These are phyloP conservation scores for Bombus sibiricus DNA, from an alignment of 1,140 invertebrate species.

Conservation along the genomic window DNA sequence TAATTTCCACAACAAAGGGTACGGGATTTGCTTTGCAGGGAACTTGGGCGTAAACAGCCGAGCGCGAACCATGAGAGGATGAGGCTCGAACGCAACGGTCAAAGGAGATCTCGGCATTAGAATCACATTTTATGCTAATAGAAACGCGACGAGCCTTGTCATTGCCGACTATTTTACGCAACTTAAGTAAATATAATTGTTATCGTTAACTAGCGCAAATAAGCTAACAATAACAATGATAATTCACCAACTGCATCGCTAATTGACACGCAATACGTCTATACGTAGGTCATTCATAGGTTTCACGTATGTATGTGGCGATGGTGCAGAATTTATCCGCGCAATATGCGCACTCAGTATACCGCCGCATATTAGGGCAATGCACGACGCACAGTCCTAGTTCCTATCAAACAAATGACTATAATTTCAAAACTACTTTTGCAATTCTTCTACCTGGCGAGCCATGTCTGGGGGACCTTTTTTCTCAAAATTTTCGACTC, in stretches of 20 bases:
- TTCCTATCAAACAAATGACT: not conserved
- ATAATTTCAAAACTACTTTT: not conserved
- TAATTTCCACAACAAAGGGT: conserved; percentile 15
- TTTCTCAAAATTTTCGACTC: not conserved
- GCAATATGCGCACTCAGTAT: no score
- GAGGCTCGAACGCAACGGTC: not conserved
- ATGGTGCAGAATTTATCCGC: not conserved
- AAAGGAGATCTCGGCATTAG: not conserved
- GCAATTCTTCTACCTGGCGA: not conserved
- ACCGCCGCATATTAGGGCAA: not conserved
- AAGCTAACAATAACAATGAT: conserved; percentile 29
- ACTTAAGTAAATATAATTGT: not conserved
- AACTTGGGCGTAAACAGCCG: conserved; percentile 2
- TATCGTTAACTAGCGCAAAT: not conserved
- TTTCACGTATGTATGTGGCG: not conserved
- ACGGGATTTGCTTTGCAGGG: conserved; percentile 1
- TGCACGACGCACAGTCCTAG: not conserved
- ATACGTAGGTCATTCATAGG: not conserved
- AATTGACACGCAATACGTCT: not conserved
- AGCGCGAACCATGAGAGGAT: not conserved
- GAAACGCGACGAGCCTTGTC: not conserved
- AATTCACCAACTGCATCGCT: conserved; percentile 4
- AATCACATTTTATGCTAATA: conserved; percentile 23
- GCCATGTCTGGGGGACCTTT: not conserved
- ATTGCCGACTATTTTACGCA: not conserved